A percentile compares a stretch with the other conserved stretches of the same genome.
Evolutionary conservation across 1,140 invertebrate genomes (phyloP).

Genomic region (Drosophila neocordata): DNA sequence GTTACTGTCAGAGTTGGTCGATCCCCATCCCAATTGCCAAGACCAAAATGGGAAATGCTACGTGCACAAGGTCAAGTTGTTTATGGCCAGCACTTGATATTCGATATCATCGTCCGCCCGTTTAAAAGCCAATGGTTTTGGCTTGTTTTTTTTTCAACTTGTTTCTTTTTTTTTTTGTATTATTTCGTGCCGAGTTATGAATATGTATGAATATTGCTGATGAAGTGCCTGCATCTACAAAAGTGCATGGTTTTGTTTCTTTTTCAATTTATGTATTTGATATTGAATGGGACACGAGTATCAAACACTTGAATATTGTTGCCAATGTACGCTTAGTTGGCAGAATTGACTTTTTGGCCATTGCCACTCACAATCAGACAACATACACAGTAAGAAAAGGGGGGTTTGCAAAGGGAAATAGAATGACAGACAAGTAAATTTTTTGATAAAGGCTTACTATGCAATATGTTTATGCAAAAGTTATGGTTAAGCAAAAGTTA

Average conservation of each 20-base stretch:
- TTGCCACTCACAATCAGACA: not conserved
- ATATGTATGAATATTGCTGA: slow-evolving; percentile 58
- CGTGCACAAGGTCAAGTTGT: slow-evolving; percentile 80
- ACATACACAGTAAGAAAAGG: not conserved
- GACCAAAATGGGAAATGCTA: slow-evolving; percentile 29
- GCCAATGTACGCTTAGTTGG: slow-evolving; percentile 4
- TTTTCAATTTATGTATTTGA: slow-evolving; percentile 59
- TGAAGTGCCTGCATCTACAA: slow-evolving; percentile 24
- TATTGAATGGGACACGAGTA: slow-evolving; percentile 54
- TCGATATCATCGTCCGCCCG: slow-evolving; percentile 66
- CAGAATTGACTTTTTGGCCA: slow-evolving; percentile 4
- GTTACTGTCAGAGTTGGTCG: slow-evolving; percentile 11
- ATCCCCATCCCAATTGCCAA: not conserved
- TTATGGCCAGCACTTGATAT: slow-evolving; percentile 76
- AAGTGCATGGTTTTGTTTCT: slow-evolving; percentile 23
- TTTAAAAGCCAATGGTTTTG: not conserved
- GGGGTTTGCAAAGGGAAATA: not conserved
- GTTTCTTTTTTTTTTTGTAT: slow-evolving; percentile 21
- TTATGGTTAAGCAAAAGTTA: too few relatives aligned
- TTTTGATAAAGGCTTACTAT: too few relatives aligned
- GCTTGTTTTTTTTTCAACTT: not conserved
- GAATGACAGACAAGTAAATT: too few relatives aligned
- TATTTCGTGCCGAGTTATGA: slow-evolving; percentile 66
- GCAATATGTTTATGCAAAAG: too few relatives aligned
- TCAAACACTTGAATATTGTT: slow-evolving; percentile 18